phyloP scores from a whole-genome alignment of 2,888 invertebrate genomes.

The Lasioglossum vierecki region DNA sequence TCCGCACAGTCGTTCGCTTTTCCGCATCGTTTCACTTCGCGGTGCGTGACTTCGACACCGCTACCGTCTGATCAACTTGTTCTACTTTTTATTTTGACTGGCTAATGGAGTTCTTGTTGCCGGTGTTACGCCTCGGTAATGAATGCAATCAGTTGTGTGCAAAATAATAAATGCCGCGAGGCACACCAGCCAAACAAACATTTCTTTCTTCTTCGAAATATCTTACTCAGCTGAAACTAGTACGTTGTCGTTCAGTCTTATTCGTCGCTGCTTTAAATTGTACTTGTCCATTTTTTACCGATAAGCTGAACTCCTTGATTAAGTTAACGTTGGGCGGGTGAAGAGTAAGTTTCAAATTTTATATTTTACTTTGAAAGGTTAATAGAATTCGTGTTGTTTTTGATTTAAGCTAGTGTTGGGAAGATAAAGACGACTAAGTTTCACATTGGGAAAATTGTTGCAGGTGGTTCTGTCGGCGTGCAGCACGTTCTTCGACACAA shows the following conservation, averaged over 20 bases:
- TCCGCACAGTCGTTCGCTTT: not conserved
- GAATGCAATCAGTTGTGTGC: not conserved
- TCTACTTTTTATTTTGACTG: not conserved
- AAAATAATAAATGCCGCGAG: not conserved
- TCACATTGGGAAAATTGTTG: conserved; percentile 18
- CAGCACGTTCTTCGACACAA: conserved; percentile 95
- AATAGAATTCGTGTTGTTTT: not conserved
- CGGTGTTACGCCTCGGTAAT: not conserved
- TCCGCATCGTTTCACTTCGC: not conserved
- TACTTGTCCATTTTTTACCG: no score
- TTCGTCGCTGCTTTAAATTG: no score
- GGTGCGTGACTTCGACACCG: not conserved
- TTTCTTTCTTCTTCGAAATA: not conserved
- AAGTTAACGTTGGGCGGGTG: no score
- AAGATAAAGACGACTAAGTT: not conserved
- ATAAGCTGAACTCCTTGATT: no score
- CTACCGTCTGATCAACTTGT: not conserved
- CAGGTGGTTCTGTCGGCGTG: conserved; percentile 96
- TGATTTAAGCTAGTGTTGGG: not conserved
- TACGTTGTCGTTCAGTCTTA: no score
- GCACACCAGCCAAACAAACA: not conserved
- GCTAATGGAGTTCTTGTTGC: not conserved
- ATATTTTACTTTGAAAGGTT: no score
- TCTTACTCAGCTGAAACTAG: no score
- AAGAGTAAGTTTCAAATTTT: not conserved